These are phyloP conservation scores for Agelastica alni DNA, from an alignment of 2,888 invertebrate genomes.

Conservation along the genomic window DNA sequence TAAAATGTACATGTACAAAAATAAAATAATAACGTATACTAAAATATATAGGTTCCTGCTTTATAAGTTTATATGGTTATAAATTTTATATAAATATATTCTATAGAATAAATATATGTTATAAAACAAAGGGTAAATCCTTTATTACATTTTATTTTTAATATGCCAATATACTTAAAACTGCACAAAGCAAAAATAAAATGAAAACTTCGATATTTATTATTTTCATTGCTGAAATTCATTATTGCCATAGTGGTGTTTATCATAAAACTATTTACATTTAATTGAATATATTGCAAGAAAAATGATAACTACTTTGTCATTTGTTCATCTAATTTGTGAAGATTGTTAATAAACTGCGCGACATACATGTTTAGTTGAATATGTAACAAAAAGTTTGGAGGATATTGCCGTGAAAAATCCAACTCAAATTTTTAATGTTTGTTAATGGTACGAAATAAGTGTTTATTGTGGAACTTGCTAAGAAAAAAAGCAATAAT, in stretches of 20 bases:
- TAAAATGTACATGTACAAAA: conserved; percentile 21
- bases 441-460: too few species aligned
- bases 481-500: too few species aligned
- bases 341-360: too few species aligned
- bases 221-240: neutral
- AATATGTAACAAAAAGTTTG: too few species aligned
- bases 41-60: conserved; percentile 20
- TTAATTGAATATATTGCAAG: too few species aligned
- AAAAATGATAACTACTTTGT: too few species aligned
- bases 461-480: too few species aligned
- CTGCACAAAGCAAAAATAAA: neutral
- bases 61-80: conserved; percentile 17
- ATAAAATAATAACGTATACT: conserved; percentile 18
- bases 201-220: neutral
- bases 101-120: conserved; percentile 16
- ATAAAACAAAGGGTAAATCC: neutral
- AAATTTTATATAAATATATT: conserved; percentile 18
- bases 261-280: neutral
- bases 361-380: too few species aligned
- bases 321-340: too few species aligned
- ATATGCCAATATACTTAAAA: neutral
- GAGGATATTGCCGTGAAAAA: too few species aligned
- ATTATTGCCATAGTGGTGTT: neutral
- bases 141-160: neutral
- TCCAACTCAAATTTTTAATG: too few species aligned